phyloP scores from a whole-genome alignment of 2,113 vertebrate genomes.

The Pholis gunnellus region DNA sequence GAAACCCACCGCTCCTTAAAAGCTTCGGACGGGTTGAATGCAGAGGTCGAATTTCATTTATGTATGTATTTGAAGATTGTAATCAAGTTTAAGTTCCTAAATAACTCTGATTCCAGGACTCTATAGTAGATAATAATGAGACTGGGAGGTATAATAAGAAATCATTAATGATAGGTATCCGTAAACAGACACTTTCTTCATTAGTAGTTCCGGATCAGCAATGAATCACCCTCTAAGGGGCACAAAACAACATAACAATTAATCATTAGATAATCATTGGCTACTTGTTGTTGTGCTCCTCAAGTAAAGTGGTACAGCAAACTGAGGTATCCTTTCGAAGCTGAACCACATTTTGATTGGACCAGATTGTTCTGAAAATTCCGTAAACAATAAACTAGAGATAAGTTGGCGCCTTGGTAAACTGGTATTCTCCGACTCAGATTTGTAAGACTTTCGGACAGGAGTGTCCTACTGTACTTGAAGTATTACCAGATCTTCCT shows the following conservation, averaged over 20 bases:
- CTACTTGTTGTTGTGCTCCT: background rate
- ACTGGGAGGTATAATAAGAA: background rate
- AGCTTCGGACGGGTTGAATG: too few relatives aligned
- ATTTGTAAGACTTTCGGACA: too few relatives aligned
- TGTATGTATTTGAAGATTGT: too few relatives aligned
- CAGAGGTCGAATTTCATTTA: too few relatives aligned
- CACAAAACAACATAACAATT: background rate
- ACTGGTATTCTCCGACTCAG: too few relatives aligned
- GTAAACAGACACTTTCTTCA: background rate
- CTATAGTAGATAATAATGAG: background rate
- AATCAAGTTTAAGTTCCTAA: background rate
- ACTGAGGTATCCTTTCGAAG: too few relatives aligned
- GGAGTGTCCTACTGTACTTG: too few relatives aligned
- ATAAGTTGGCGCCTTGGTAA: too few relatives aligned
- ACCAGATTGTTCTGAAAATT: too few relatives aligned
- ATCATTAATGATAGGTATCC: background rate
- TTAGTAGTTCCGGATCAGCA: background rate
- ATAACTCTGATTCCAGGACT: background rate
- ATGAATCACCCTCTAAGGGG: background rate
- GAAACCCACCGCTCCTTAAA: too few relatives aligned
- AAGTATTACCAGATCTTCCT: background rate
- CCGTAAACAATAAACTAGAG: too few relatives aligned
- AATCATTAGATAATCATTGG: background rate
- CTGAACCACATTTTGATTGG: background rate
- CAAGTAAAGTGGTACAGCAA: background rate